Evolutionary conservation across 2,113 vertebrate species (phyloP).

Genomic region (Tragelaphus buxtoni): DNA sequence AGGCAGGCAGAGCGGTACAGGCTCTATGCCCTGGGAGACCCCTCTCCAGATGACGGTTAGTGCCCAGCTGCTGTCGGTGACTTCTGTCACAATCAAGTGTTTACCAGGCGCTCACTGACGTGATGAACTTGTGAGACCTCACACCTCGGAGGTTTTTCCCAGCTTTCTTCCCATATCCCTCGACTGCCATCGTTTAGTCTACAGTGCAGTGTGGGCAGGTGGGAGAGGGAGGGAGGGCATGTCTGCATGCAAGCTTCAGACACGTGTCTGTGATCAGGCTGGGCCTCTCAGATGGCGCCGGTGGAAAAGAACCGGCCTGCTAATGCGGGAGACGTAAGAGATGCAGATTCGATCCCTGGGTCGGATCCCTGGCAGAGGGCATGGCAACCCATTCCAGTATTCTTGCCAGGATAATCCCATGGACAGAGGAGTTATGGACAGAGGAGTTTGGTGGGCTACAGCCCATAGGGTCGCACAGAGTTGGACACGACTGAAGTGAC

Average conservation of each 20-base stretch:
- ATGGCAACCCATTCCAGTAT: not conserved
- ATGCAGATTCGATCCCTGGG: not conserved
- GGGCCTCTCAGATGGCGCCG: not conserved
- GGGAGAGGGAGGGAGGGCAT: too few relatives aligned
- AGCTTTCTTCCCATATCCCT: not conserved
- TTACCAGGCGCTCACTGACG: accelerated
- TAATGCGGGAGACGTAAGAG: not conserved
- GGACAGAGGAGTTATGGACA: too few relatives aligned
- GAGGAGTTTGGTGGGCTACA: not conserved
- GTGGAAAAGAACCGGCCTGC: not conserved
- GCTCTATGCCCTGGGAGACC: not conserved
- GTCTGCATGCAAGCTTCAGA: not conserved
- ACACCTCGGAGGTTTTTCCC: not conserved
- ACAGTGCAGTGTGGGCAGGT: not conserved
- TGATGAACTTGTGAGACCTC: too few relatives aligned
- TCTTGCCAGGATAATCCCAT: not conserved
- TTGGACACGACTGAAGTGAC: not conserved
- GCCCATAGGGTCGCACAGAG: not conserved
- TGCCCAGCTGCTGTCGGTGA: too few relatives aligned
- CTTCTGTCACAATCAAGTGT: too few relatives aligned
- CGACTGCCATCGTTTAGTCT: not conserved
- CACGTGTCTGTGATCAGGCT: not conserved
- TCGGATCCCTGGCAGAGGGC: not conserved
- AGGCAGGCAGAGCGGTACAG: not conserved
- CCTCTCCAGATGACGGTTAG: not conserved